Percentiles rank a stretch among this genome's conserved stretches.
These are phyloP conservation scores for Aspidapion aeneum DNA, from an alignment of 2,888 invertebrate species.

Conservation along the genomic window DNA sequence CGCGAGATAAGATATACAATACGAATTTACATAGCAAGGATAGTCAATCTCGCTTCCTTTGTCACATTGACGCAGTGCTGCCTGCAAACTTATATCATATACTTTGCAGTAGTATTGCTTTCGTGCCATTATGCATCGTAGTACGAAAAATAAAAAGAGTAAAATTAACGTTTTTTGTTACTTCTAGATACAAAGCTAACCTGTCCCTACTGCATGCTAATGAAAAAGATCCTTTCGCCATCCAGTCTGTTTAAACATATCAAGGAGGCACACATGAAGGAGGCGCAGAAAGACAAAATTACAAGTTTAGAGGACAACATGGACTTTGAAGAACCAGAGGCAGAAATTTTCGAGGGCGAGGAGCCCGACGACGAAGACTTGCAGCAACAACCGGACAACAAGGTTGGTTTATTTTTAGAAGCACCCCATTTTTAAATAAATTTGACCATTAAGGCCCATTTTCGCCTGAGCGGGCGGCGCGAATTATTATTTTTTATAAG, in stretches of 20 bases:
- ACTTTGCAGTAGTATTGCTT: too few species aligned
- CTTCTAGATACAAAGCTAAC: slow-evolving; percentile 37
- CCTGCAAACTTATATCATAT: background rate
- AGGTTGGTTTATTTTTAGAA: slow-evolving; percentile 40
- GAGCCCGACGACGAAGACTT: slow-evolving; percentile 37
- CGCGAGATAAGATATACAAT: too few species aligned
- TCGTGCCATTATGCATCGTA: too few species aligned
- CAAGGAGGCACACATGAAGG: slow-evolving; percentile 60
- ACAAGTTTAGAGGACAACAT: slow-evolving; percentile 54
- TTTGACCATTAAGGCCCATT: too few species aligned
- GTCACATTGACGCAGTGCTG: background rate
- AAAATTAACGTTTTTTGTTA: too few species aligned
- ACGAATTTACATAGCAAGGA: too few species aligned
- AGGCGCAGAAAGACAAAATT: slow-evolving; percentile 63
- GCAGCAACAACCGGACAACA: slow-evolving; percentile 30
- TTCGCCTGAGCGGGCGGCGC: too few species aligned
- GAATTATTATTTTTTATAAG: too few species aligned
- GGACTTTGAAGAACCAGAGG: slow-evolving; percentile 52
- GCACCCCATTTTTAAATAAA: background rate
- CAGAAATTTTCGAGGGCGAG: slow-evolving; percentile 1
- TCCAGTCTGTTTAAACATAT: slow-evolving; percentile 70
- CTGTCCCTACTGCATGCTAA: slow-evolving; percentile 64
- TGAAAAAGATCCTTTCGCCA: slow-evolving; percentile 66
- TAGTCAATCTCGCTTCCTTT: too few species aligned
- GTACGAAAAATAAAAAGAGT: too few species aligned